phyloP scores from a whole-genome alignment of 1,140 invertebrate species.

The Cotesia glomerata region DNA sequence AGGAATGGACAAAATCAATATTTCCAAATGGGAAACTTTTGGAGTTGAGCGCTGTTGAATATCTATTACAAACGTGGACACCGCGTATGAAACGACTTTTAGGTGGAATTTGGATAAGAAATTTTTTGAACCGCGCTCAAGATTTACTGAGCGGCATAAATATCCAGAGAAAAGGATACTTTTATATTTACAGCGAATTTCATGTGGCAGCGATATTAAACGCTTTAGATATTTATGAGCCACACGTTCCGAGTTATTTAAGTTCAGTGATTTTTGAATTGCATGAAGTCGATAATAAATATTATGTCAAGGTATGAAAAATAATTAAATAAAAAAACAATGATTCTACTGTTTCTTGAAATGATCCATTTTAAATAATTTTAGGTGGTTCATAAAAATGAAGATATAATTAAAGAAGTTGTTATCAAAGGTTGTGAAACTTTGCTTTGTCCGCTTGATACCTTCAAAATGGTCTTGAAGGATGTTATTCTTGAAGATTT shows the following conservation, averaged over 20 bases:
- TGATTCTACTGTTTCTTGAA: no score
- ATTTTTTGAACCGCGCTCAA: constrained; percentile 59
- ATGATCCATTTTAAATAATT: not conserved
- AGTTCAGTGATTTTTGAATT: constrained; percentile 60
- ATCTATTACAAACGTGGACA: constrained; percentile 54
- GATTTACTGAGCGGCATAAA: constrained; percentile 50
- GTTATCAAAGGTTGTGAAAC: constrained; percentile 23
- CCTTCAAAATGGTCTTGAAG: constrained; percentile 17
- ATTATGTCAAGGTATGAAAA: constrained; percentile 39
- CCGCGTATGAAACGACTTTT: constrained; percentile 48
- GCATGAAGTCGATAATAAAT: constrained; percentile 23
- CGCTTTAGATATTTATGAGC: constrained; percentile 69
- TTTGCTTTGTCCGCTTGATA: constrained; percentile 17
- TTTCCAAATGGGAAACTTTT: constrained; percentile 46
- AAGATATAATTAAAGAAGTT: constrained; percentile 7
- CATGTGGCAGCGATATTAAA: constrained; percentile 73
- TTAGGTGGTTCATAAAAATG: constrained; percentile 24
- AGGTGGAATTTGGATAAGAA: constrained; percentile 62
- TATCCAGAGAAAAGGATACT: constrained; percentile 61
- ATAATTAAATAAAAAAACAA: no score
- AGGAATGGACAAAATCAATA: constrained; percentile 15
- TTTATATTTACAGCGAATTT: constrained; percentile 74
- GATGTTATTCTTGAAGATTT: constrained; percentile 9
- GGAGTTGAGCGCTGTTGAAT: constrained; percentile 62
- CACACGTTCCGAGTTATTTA: constrained; percentile 65